Conservation (phyloP, 2,888 invertebrate genomes). For the Drosophila paracracens region DNA sequence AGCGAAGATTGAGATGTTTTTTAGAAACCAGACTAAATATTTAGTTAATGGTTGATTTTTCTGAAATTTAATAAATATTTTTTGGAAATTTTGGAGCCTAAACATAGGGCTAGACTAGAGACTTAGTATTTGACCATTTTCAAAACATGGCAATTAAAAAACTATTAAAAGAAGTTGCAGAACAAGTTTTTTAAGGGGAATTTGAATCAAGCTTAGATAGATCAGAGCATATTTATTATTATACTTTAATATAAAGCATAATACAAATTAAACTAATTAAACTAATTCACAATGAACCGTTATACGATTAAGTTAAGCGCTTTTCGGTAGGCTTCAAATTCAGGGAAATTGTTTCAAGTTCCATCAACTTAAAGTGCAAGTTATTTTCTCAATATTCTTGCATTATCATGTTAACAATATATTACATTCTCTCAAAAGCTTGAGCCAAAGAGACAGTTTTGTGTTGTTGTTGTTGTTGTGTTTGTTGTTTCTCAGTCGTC, state of each 20-base stretch:
- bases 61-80: not conserved
- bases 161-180: not conserved
- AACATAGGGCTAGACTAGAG: too few relatives aligned
- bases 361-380: not conserved
- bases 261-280: not conserved
- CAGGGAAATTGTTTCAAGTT: not conserved
- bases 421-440: not conserved
- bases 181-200: not conserved
- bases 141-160: not conserved
- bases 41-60: not conserved
- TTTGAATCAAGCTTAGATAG: not conserved
- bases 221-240: not conserved
- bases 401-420: not conserved
- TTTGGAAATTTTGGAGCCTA: too few relatives aligned
- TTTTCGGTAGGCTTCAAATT: not conserved
- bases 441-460: not conserved
- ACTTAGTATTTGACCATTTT: not conserved
- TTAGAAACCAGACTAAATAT: not conserved
- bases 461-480: not conserved
- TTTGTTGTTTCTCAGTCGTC: slow-evolving; percentile 2
- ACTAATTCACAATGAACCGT: not conserved
- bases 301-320: not conserved
- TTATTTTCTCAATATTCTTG: slow-evolving; percentile 3
- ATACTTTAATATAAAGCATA: not conserved
- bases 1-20: accelerated